Percentiles rank a stretch among this genome's conserved stretches.
Conservation (phyloP, 2,888 invertebrate genomes). For the Itoplectis maculator region DNA sequence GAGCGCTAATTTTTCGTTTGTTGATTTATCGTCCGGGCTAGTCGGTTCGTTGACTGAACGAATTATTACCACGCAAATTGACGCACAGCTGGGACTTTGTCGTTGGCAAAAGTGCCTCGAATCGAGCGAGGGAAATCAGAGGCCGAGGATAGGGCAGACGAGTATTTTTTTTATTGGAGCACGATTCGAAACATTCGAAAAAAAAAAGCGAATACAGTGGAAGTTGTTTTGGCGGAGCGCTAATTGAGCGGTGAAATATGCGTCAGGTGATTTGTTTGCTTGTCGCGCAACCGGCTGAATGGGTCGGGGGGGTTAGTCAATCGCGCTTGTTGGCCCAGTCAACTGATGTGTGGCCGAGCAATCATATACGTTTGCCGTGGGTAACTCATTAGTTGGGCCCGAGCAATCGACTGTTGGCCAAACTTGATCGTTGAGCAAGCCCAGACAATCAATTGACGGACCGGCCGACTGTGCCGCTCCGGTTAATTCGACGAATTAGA, state of each 20-base stretch:
- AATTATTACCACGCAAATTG: no score
- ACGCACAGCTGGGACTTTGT: no score
- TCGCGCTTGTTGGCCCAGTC: no score
- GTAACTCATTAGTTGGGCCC: background rate
- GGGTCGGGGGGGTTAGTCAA: background rate
- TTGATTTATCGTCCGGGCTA: no score
- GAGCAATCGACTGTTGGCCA: constrained; percentile 1
- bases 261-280: background rate
- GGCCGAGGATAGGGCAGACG: background rate
- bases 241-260: background rate
- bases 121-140: background rate
- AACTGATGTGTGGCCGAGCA: background rate
- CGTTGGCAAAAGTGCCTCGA: background rate
- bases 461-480: background rate
- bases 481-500: background rate
- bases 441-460: background rate
- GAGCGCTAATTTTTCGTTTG: no score
- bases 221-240: no score
- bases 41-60: no score
- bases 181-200: no score
- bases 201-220: no score
- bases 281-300: background rate
- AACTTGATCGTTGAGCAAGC: background rate
- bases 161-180: no score
- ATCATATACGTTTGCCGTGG: background rate